A percentile compares a stretch with the other conserved stretches of the same genome.
phyloP scores from a whole-genome alignment of 2,113 vertebrate genomes.

The Eclectus roratus region DNA sequence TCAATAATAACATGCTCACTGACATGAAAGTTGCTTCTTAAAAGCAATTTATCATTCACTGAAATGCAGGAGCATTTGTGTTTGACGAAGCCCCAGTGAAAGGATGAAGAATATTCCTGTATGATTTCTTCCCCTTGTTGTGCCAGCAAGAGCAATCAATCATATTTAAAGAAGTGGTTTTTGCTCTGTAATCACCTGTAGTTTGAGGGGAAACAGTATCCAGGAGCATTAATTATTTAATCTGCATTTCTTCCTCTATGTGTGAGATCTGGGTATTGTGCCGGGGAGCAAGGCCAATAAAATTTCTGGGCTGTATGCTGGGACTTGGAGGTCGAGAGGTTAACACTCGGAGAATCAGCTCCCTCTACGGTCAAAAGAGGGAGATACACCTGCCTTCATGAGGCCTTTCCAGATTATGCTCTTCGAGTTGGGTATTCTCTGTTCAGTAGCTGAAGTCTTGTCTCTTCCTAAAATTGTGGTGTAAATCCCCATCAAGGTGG shows the following conservation, averaged over 20 bases:
- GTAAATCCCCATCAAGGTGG: neutral
- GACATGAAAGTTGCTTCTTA: neutral
- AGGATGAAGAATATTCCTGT: neutral
- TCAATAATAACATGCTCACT: neutral
- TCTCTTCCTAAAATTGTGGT: neutral
- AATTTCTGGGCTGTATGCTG: neutral
- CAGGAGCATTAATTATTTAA: neutral
- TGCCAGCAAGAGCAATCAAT: neutral
- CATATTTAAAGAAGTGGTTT: neutral
- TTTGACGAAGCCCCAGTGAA: neutral
- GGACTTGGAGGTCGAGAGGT: neutral
- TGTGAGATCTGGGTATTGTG: neutral
- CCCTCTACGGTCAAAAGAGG: neutral
- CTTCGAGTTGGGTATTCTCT: neutral
- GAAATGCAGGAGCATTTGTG: neutral
- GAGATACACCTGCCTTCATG: neutral
- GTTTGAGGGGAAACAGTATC: neutral
- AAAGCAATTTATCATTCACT: neutral
- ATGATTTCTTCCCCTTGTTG: neutral
- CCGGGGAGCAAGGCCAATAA: neutral
- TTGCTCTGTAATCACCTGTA: neutral
- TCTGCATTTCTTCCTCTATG: rapidly evolving
- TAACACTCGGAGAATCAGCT: neutral
- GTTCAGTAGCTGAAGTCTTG: neutral
- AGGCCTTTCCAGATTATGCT: neutral